These are phyloP conservation scores for Trachelus iudaicus DNA, from an alignment of 2,888 invertebrate species.

Conservation along the genomic window DNA sequence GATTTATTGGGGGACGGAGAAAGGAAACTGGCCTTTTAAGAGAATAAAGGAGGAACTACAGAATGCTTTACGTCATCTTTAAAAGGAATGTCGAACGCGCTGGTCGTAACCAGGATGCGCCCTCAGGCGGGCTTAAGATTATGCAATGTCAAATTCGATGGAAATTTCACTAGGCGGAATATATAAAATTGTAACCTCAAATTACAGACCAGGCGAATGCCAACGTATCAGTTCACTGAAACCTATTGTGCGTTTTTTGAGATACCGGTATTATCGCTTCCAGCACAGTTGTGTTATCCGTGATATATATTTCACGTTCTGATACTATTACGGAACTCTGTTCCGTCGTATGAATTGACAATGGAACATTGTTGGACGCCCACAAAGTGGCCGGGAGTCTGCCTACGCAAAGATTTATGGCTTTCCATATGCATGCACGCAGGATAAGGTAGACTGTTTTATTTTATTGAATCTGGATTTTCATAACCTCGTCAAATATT, in stretches of 20 bases:
- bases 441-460: not conserved
- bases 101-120: constrained; percentile 26
- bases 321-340: not conserved
- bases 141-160: constrained; percentile 23
- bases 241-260: not conserved
- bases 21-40: not conserved
- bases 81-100: constrained; percentile 11
- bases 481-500: not conserved
- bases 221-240: not conserved
- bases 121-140: constrained; percentile 19
- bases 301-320: not conserved
- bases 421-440: not conserved
- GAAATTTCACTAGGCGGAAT: not conserved
- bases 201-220: not conserved
- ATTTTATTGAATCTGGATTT: not conserved
- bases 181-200: not conserved
- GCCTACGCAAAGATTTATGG: not conserved
- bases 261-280: not conserved
- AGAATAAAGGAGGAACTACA: not conserved
- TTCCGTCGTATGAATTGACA: not conserved
- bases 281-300: not conserved
- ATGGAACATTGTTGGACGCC: not conserved
- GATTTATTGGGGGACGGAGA: not conserved
- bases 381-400: not conserved
- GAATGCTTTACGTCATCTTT: not conserved